A percentile compares a stretch with the other conserved stretches of the same genome.
These are phyloP conservation scores for Leptinotarsa defecta DNA, from an alignment of 1,140 invertebrate species.

Conservation along the genomic window DNA sequence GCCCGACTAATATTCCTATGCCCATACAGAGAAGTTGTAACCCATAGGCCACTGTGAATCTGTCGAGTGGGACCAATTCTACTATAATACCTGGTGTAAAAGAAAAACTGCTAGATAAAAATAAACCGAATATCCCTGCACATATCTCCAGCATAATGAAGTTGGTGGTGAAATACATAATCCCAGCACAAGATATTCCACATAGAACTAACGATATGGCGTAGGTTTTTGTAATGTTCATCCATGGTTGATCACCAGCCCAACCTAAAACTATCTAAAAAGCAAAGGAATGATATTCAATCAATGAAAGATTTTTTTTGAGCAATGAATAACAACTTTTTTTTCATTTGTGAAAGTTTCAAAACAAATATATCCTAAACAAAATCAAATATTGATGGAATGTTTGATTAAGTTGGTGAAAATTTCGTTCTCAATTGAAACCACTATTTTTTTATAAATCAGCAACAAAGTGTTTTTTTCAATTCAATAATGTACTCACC, in stretches of 20 bases:
- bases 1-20: conserved; percentile 65
- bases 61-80: conserved; percentile 75
- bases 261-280: conserved; percentile 81
- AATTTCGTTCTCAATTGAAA: too few species aligned
- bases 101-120: conserved; percentile 85
- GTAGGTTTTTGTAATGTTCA: conserved; percentile 82
- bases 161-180: conserved; percentile 70
- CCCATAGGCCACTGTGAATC: conserved; percentile 88
- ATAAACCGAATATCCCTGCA: conserved; percentile 76
- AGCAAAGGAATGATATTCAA: not conserved
- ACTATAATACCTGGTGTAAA: conserved; percentile 87
- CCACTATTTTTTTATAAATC: too few species aligned
- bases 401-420: too few species aligned
- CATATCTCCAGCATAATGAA: conserved; percentile 64
- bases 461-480: not conserved
- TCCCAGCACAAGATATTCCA: conserved; percentile 70
- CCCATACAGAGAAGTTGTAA: conserved; percentile 86
- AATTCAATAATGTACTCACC: conserved; percentile 61
- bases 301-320: too few species aligned
- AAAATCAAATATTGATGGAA: too few species aligned
- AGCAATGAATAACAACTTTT: too few species aligned
- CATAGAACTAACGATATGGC: conserved; percentile 76
- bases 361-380: too few species aligned
- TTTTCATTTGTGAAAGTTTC: too few species aligned
- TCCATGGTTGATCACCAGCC: conserved; percentile 86